Conservation (phyloP, 64 coral and sea anemone genomes). For the Montipora capricornis region DNA sequence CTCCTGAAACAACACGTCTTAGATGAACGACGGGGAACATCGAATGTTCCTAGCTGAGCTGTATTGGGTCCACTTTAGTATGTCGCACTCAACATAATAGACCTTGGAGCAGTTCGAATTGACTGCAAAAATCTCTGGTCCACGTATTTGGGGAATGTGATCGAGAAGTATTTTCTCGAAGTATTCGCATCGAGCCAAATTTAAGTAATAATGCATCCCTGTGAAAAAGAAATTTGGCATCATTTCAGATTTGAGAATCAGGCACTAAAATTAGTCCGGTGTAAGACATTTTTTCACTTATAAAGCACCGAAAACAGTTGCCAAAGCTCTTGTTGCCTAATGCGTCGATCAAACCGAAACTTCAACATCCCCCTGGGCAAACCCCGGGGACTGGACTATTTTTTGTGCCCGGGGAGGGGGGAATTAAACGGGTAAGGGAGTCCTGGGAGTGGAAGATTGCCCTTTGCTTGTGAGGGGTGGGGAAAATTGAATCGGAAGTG, state of each 20-base stretch:
- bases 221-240: neutral
- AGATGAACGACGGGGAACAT: neutral
- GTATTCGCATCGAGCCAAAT: conserved; percentile 86
- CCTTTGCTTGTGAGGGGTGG: too few relatives aligned
- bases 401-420: too few relatives aligned
- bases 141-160: conserved; percentile 54
- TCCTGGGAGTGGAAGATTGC: too few relatives aligned
- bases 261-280: neutral
- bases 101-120: conserved; percentile 29
- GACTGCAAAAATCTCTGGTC: conserved; percentile 51
- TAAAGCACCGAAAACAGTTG: too few relatives aligned
- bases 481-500: too few relatives aligned
- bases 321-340: too few relatives aligned
- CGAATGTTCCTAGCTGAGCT: neutral
- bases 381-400: too few relatives aligned
- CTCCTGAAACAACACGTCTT: neutral
- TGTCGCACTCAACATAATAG: conserved; percentile 14
- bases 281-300: too few relatives aligned
- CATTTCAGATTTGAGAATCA: too few relatives aligned
- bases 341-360: too few relatives aligned
- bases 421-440: too few relatives aligned
- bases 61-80: conserved; percentile 18
- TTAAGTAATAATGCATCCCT: conserved; percentile 84
- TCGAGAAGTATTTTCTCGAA: conserved; percentile 39
- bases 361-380: too few relatives aligned